Base-by-base conservation (phyloP, 2,888 invertebrate species). In the Sphinx pinastri region DNA sequence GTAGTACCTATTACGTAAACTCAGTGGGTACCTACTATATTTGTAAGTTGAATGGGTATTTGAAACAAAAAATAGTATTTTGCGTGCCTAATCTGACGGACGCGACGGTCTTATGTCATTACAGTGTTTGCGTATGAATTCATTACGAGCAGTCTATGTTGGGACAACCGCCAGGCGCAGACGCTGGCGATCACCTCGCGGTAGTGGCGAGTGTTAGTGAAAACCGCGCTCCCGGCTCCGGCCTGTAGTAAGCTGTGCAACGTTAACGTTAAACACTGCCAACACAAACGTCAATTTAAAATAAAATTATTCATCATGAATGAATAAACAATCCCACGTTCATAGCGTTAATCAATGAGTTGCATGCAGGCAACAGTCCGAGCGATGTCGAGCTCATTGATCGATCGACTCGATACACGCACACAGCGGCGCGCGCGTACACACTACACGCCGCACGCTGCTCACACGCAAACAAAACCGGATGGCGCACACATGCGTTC, bases 311-410 rank as follows among this genome's bases (percentile, higher is more conserved):
- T 88, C 85, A 89, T 90, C 86, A 90, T 93, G 93, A 94, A 94
- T 93, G 94, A 93, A 93, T 92, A 91, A 92, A 91, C 92, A 93
- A 93, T 92, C 93, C 90, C 89, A 91, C 92, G 93, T 91, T 91
- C 92, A 92, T 93, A 92, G 90, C 91, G 91, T 93, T 92, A 93
- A 94, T 94, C 93, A 94, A 94, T 94, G 93, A 93, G 90, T 93
- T 90, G 92, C 92, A 93, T 92, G 93, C 92, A 92, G 88, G 90
- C 91, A 89, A 88, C 85, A 89, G 90, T 85, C 85, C 80, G 88
- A 84, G 83, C 86, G 89, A 90, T 90, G 91, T 91, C 89, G 91
- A 88, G 91, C 93, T 92, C 94, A 94, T 94, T 94, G 94, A 93
- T 93, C 92, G 94, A 93, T 93, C 91, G 92, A 83, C 87, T 88